Base-by-base conservation (phyloP, 2,113 vertebrate genomes). In the Hyperopisus bebe region DNA sequence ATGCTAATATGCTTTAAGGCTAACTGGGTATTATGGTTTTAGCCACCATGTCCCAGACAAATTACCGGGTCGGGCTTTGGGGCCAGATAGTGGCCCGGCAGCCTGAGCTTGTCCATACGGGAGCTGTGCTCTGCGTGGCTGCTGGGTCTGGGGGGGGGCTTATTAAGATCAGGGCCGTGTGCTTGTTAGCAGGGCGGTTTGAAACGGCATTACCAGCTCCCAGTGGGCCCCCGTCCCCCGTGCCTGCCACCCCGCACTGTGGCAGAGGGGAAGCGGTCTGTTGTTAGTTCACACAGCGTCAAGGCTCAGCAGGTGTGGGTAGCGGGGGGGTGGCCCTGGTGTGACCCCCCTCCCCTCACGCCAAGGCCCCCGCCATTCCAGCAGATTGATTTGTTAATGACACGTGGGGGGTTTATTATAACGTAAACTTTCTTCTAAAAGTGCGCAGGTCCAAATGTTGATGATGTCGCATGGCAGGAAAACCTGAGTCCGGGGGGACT, bases 171-270 rank as follows among this genome's bases (percentile, higher is more conserved):
- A 84, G 89, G 50, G 89, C 80, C n/a, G 51, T 35, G 39, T 85
- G 89, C 89, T 89, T 84, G 89, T 89, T 85, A 89, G 89, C 50
- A n/a, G 42, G 50, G 13, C 50, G 58, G 50, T n/a, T 50, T 62
- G 62, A 70, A 58, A 89, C 82, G 42, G 89, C 89, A 89, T 89
- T 85, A 85, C 89, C 51, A 27, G 50, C 80, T 84, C 89, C 80
- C 80, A 13, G 89, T 15, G 48, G 51, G 77, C 80, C 77, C 80
- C 39, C 15, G 1, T 5, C 74, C 55, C 55, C 7, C 21, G 7
- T n/a, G 21, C 24, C 58, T 24, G 24, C 58, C 58, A 66, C 58
- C 24, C 24, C 9, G 9, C 58, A 19, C 88, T 15, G 48, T 77
- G 48, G 27, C 21, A 83, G 70, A 82, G 46, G 46, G 74, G 48